A percentile compares a stretch with the other conserved stretches of the same genome.
phyloP scores from a whole-genome alignment of 1,140 invertebrate species.

The Drosophila auraria region DNA sequence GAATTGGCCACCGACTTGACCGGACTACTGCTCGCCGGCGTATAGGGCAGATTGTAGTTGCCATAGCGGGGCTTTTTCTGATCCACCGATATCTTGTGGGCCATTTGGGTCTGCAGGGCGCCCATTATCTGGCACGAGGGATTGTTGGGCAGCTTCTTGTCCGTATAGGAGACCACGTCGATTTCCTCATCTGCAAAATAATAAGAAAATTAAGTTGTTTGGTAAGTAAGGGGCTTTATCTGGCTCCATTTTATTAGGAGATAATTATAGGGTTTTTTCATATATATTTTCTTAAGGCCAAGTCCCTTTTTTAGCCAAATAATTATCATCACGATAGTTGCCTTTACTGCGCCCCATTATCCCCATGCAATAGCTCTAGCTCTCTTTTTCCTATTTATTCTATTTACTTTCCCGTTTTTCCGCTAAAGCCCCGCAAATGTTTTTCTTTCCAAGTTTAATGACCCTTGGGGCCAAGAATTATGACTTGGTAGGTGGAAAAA shows the following conservation, averaged over 20 bases:
- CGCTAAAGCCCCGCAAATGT: conserved; percentile 48
- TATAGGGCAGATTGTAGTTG: conserved; percentile 67
- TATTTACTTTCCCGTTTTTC: conserved; percentile 3
- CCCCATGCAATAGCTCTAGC: background rate
- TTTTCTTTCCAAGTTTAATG: conserved; percentile 34
- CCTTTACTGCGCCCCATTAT: background rate
- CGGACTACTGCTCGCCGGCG: conserved; percentile 80
- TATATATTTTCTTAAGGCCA: no score
- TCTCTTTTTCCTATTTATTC: background rate
- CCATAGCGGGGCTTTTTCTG: conserved; percentile 42
- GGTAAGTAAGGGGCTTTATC: background rate
- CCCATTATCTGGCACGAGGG: conserved; percentile 88
- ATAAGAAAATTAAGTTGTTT: conserved; percentile 7
- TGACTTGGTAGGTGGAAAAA: conserved; percentile 35
- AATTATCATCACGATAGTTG: background rate
- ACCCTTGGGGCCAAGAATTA: conserved; percentile 34
- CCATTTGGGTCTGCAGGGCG: conserved; percentile 86
- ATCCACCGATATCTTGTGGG: conserved; percentile 66
- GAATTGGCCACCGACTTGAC: conserved; percentile 76
- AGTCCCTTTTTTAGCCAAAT: background rate
- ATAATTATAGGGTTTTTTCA: background rate
- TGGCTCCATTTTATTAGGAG: background rate
- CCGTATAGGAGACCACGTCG: conserved; percentile 90
- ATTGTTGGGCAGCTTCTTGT: conserved; percentile 88
- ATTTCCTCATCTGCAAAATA: conserved; percentile 92